Base-by-base conservation (phyloP, 2,113 vertebrate species). In the Plecotus auritus region DNA sequence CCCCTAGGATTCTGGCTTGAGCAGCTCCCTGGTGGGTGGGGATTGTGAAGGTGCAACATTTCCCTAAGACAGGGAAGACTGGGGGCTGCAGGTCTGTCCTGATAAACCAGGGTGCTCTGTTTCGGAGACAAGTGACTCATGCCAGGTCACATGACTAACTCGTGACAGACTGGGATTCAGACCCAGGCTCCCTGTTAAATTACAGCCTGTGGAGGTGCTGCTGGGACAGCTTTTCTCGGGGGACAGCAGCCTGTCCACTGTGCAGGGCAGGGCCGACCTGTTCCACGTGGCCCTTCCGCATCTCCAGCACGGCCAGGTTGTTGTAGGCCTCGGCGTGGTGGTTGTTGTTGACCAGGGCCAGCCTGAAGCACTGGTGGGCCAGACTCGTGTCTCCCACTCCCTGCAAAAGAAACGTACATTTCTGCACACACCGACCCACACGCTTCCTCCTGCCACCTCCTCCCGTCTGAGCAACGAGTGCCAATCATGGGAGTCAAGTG, bases 251-350 rank as follows among this genome's bases (percentile, higher is more conserved):
- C 2, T 0, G 42, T 0, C 12, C 45, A 0, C 7, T 0, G 26
- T 1, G 28, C 28, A 0, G 1, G 1, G 23, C 13, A 1, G 93
- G 4, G 28, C 98, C 96, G 89, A 99, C 99, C 99, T 99, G 99
- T 66, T 99, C 99, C 4, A 98, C 54, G 9, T 98, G 99, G 85
- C 99, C 99, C 98, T 99, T 99, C 20, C 98, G 98, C 98, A 99
- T 98, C 98, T 99, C 99, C 97, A 99, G 98, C 85, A 99, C 99
- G 0, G 99, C 99, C 96, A 99, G 97, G 97, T 99, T 99, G 98
- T 99, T 99, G 97, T 99, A 99, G 78, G 99, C 99, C 96, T 99
- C 99, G 0, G 99, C 99, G 0, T 99, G 99, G 95, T 99, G 92
- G 1, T 99, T 99, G 95, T 99, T 99, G 97, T 99, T 99, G 95